phyloP scores from a whole-genome alignment of 2,113 vertebrate species.

The Crotalus helleri region DNA sequence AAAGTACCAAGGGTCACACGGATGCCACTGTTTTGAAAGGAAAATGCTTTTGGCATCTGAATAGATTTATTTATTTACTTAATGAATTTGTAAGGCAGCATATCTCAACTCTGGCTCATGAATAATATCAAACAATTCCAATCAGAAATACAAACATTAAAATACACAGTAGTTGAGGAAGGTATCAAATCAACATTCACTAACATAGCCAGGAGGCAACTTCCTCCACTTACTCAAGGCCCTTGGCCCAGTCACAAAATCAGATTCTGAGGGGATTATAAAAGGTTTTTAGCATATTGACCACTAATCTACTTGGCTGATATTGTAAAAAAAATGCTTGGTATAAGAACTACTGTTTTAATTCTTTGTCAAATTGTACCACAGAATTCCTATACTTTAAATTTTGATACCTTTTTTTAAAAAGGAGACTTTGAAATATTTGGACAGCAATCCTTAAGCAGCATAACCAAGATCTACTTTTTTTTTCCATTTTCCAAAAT shows the following conservation, averaged over 20 bases:
- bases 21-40: conserved; percentile 48
- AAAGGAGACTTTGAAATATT: not conserved
- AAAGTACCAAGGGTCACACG: not conserved
- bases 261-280: not conserved
- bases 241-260: not conserved
- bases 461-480: not conserved
- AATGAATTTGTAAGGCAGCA: not conserved
- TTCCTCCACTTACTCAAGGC: not conserved
- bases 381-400: not conserved
- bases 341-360: not conserved
- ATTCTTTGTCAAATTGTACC: not conserved
- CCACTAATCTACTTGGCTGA: conserved; percentile 28
- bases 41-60: conserved; percentile 41
- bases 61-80: conserved; percentile 18
- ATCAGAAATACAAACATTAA: not conserved
- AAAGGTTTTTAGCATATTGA: conserved; percentile 28
- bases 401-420: not conserved
- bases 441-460: not conserved
- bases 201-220: not conserved
- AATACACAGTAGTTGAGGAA: not conserved
- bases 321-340: not conserved
- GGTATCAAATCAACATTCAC: not conserved
- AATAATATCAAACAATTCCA: not conserved
- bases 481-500: not conserved
- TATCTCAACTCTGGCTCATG: not conserved